Evolutionary conservation across 2,888 invertebrate species (phyloP), one percentile per base, ranked within the genome.

Genomic region (Scelioninae gen. 1): DNA sequence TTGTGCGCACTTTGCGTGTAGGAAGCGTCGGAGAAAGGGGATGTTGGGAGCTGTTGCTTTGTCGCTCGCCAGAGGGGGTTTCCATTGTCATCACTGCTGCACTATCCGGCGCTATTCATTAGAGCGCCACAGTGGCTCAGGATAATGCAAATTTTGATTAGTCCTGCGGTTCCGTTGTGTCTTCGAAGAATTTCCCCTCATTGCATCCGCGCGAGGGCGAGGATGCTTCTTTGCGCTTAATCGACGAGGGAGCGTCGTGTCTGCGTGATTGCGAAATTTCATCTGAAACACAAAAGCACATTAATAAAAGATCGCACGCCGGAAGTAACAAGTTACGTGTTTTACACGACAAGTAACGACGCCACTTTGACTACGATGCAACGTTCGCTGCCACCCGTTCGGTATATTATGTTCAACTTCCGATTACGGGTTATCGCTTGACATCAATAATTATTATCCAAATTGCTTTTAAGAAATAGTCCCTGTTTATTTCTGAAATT

Each of bases 91-190:
- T 76, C 78, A 71, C 66, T 45, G 63, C 68, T 77, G 75, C 71
- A 68, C 82, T 84, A 82, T 82, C 84, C 82, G 78, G 71, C 71
- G 77, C 83, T 78, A 84, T 84, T 84, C 84, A 84, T 84, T 84
- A 84, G 71, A 75, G 72, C 79, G 55, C 82, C 78, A 68, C 77
- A 75, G 80, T 80, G 80, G 80, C 81, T 78, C 75, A 74, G 83
- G 69, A 83, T 82, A 84, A 84, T 82, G 83, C 81, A 83, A 80
- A 84, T 84, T 77, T 82, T 85, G 85, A 84, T 84, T 84, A 80
- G 84, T 82, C 82, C 82, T 84, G 84, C 49, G 84, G 84, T 84
- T 83, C 77, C 75, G 81, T 84, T 82, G 77, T 84, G 78, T 84
- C 84, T 84, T 84, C 84, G 68, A 72, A 76, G 77, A 74, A 74